Percentiles rank a stretch among this genome's conserved stretches.
These are phyloP conservation scores for Odontothrips loti DNA, from an alignment of 2,888 invertebrate genomes.

Conservation along the genomic window DNA sequence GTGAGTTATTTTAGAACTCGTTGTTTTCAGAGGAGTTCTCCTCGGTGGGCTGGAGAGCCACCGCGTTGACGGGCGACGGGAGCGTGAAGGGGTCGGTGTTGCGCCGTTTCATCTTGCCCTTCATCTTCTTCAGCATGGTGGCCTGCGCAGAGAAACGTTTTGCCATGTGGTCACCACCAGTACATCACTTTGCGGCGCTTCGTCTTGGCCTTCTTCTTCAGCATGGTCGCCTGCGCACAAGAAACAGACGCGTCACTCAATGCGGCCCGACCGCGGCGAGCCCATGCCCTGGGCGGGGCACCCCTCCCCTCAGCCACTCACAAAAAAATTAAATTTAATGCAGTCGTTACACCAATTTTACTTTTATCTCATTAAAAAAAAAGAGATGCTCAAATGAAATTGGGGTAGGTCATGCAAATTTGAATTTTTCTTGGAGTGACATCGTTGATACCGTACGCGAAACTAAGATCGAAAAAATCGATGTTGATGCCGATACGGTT, in stretches of 20 bases:
- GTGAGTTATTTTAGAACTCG: background rate
- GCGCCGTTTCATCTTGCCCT: constrained; percentile 92
- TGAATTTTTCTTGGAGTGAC: too few species aligned
- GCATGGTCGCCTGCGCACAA: constrained; percentile 90
- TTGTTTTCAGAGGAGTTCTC: constrained; percentile 17
- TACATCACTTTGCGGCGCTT: constrained; percentile 76
- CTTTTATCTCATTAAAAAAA: too few species aligned
- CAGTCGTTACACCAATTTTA: too few species aligned
- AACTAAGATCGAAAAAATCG: too few species aligned
- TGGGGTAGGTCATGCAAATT: too few species aligned
- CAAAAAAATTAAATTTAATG: too few species aligned
- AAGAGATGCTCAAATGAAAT: too few species aligned
- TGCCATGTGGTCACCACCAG: constrained; percentile 4
- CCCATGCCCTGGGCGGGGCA: background rate
- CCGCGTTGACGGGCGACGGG: constrained; percentile 34
- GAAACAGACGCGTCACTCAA: constrained; percentile 31
- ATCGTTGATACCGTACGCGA: too few species aligned
- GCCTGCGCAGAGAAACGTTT: constrained; percentile 68
- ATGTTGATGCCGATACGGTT: too few species aligned
- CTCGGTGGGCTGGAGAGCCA: constrained; percentile 17
- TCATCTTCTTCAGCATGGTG: constrained; percentile 99
- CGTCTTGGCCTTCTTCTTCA: constrained; percentile 97
- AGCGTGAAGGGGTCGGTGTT: constrained; percentile 83
- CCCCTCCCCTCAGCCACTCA: too few species aligned
- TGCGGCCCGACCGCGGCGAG: background rate